Evolutionary conservation across 2,113 vertebrate species (phyloP).

Genomic region (Larimichthys polyactis): DNA sequence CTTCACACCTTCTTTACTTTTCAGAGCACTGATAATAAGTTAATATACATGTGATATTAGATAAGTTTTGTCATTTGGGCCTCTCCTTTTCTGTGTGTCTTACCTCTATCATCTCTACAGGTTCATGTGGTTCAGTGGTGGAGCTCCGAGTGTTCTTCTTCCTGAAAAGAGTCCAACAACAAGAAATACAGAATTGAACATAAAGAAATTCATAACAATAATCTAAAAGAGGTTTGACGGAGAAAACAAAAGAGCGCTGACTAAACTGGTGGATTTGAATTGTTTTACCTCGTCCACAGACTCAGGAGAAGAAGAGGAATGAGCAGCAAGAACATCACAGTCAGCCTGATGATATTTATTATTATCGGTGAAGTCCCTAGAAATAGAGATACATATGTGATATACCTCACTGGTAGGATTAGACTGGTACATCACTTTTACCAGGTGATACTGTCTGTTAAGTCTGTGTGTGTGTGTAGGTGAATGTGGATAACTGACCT

Average conservation of each 20-base stretch:
- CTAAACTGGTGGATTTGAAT: not conserved
- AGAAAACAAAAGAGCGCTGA: not conserved
- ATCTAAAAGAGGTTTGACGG: too few relatives aligned
- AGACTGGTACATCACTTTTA: not conserved
- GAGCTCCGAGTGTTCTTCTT: constrained; percentile 16
- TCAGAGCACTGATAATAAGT: not conserved
- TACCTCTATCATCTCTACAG: not conserved
- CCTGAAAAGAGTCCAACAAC: not conserved
- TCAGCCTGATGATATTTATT: not conserved
- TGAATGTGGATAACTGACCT: too few relatives aligned
- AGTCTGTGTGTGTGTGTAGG: not conserved
- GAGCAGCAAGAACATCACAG: not conserved
- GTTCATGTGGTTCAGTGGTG: not conserved
- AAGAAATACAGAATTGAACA: not conserved
- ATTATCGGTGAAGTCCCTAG: not conserved
- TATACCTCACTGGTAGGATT: not conserved
- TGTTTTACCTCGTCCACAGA: constrained; percentile 14
- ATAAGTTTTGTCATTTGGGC: not conserved
- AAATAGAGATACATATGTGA: not conserved
- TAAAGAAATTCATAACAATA: not conserved
- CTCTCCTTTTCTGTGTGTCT: not conserved
- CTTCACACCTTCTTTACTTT: not conserved
- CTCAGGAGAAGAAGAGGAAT: not conserved
- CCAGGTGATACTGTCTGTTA: not conserved
- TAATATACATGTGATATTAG: not conserved